A percentile compares a stretch with the other conserved stretches of the same genome.
These are phyloP conservation scores for Latrodectus elegans DNA, from an alignment of 2,888 invertebrate genomes.

Conservation along the genomic window DNA sequence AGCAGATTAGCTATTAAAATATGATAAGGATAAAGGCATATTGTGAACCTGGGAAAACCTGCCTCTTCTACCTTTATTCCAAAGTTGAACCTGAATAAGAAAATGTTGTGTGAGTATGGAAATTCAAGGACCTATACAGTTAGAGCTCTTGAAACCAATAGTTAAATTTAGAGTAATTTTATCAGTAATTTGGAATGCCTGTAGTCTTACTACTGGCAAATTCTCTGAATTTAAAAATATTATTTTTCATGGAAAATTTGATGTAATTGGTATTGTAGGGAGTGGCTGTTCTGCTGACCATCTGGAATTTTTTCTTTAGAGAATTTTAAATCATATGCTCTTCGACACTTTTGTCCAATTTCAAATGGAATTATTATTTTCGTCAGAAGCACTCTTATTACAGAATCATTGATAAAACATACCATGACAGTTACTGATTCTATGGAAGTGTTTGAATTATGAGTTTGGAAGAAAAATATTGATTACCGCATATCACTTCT, in stretches of 20 bases:
- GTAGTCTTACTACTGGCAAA: constrained; percentile 11
- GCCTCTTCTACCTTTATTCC: too few relatives aligned
- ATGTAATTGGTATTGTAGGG: constrained; percentile 21
- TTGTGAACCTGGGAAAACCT: too few relatives aligned
- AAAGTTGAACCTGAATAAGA: too few relatives aligned
- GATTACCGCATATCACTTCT: constrained; percentile 10
- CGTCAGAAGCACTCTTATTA: background rate
- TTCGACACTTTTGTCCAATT: background rate
- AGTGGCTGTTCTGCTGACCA: background rate
- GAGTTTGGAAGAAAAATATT: constrained; percentile 6
- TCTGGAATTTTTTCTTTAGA: background rate
- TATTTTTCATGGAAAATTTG: constrained; percentile 1
- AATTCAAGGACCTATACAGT: too few relatives aligned
- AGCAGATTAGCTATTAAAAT: too few relatives aligned
- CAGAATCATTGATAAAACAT: constrained; percentile 1
- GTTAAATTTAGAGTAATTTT: too few relatives aligned
- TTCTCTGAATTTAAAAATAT: constrained; percentile 17
- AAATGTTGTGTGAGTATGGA: too few relatives aligned
- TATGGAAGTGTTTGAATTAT: constrained; percentile 13
- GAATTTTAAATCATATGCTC: constrained; percentile 4
- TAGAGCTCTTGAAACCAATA: too few relatives aligned
- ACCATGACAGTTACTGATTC: background rate
- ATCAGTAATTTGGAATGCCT: constrained; percentile 6
- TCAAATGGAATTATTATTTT: constrained; percentile 27
- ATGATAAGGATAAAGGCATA: too few relatives aligned